Conservation (phyloP, 2,797 vertebrate species). For the Rachycentron canadum region DNA sequence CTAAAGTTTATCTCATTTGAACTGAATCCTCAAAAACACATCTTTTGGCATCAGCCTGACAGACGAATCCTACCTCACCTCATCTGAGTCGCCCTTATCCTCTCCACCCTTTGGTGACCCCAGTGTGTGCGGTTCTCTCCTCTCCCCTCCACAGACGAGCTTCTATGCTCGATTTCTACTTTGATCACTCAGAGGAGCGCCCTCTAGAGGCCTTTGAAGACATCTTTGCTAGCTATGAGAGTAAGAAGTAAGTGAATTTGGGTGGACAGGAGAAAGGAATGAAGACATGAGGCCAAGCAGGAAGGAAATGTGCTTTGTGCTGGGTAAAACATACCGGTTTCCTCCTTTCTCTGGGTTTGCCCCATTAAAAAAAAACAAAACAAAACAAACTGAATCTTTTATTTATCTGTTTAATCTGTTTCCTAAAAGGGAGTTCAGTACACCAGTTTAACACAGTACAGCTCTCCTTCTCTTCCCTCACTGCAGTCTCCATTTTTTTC, state of each 20-base stretch:
- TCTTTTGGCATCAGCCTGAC: background rate
- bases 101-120: slow-evolving; percentile 80
- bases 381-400: too few species aligned
- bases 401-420: background rate
- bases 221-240: slow-evolving; percentile 99
- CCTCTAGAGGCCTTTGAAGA: slow-evolving; percentile 97
- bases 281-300: slow-evolving; percentile 77
- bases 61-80: slow-evolving; percentile 48
- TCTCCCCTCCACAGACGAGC: slow-evolving; percentile 90
- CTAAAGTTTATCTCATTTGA: background rate
- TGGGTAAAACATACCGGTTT: slow-evolving; percentile 33
- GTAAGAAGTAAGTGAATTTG: slow-evolving; percentile 96
- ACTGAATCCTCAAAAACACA: background rate
- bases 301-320: slow-evolving; percentile 62
- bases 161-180: slow-evolving; percentile 98
- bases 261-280: slow-evolving; percentile 60
- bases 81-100: slow-evolving; percentile 56
- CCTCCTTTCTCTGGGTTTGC: slow-evolving; percentile 63
- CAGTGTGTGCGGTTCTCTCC: slow-evolving; percentile 84
- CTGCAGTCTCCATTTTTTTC: slow-evolving; percentile 32
- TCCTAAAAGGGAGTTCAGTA: slow-evolving; percentile 20
- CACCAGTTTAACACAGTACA: background rate
- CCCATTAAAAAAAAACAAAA: background rate
- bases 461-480: slow-evolving; percentile 18
- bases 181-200: slow-evolving; percentile 98